phyloP scores from a whole-genome alignment of 2,888 invertebrate genomes.

The Thymelicus lineola region DNA sequence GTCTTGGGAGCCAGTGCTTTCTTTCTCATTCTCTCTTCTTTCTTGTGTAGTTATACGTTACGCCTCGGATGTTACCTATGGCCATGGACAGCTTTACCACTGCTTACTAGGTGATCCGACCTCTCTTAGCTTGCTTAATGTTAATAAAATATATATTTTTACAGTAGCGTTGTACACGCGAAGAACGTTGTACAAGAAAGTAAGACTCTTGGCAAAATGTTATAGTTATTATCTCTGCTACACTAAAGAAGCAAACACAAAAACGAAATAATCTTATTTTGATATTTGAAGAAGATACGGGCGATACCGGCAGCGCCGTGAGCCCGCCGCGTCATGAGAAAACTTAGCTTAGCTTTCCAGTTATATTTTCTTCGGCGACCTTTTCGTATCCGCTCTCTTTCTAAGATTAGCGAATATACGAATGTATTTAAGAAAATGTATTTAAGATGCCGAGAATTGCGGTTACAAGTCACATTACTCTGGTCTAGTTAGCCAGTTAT shows the following conservation, averaged over 20 bases:
- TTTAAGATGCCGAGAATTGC: background rate
- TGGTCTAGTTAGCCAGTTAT: background rate
- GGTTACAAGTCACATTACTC: conserved; percentile 19
- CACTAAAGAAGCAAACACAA: conserved; percentile 52
- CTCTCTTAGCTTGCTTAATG: background rate
- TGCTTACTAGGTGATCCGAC: background rate
- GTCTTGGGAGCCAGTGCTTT: too few species aligned
- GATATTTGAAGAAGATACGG: conserved; percentile 65
- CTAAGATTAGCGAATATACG: conserved; percentile 51
- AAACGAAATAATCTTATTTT: conserved; percentile 68
- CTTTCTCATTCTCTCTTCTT: too few species aligned
- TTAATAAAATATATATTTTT: conserved; percentile 1
- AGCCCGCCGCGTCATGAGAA: conserved; percentile 69
- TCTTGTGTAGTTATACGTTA: too few species aligned
- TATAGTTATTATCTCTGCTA: conserved; percentile 52
- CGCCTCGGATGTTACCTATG: too few species aligned
- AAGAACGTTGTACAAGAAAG: too few species aligned
- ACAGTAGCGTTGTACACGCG: conserved; percentile 3
- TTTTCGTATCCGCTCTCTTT: conserved; percentile 53
- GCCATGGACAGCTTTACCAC: background rate
- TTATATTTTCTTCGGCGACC: conserved; percentile 65
- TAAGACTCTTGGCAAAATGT: conserved; percentile 35
- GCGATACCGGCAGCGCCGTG: conserved; percentile 57
- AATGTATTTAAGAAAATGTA: conserved; percentile 26
- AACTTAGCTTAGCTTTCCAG: conserved; percentile 67